Evolutionary conservation across 2,888 invertebrate genomes (phyloP), one percentile per base, ranked within the genome.

Genomic region (Ferdinandea cuprea): DNA sequence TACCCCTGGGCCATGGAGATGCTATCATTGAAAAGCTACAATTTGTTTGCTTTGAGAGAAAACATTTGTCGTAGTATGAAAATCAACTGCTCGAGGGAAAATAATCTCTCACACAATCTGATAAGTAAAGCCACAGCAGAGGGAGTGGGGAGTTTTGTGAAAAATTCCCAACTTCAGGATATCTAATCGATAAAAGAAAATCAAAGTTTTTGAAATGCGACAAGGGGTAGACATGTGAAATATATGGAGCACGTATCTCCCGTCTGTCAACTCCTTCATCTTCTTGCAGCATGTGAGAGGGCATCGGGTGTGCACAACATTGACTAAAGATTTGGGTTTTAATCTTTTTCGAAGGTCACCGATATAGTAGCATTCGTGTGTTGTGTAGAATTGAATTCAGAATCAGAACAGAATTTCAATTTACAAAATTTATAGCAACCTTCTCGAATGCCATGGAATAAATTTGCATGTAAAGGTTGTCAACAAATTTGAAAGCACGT

Each of bases 121-220:
- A 4, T 37, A 37, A 37, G 37, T 13, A 37, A 37, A 37, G n/a
- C 13, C 37, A 13, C 13, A 13, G 37, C 11, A 11, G 6, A 37
- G 13, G n/a, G 37, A n/a, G n/a, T n/a, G n/a, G n/a, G n/a, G n/a
- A n/a, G n/a, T n/a, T n/a, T 13, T n/a, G 11, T 37, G 37, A 37
- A 37, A 37, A 37, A 37, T 6, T 11, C 3, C 37, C 37, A 37
- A 37, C 37, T 37, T 37, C 13, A 2, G 37, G 6, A 37, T 37
- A 37, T 28, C 28, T 28, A 28, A 37, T 37, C 37, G 37, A 37
- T 37, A 37, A 37, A 37, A 37, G n/a, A 37, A 37, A 37, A 37
- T 37, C 37, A 37, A n/a, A 11, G 37, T 37, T 37, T 35, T 6
- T 4, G n/a, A 3, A n/a, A 35, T n/a, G 1, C 35, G 35, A 35